Conservation (phyloP, 2,888 invertebrate species). For the Oegoconia quadripuncta region DNA sequence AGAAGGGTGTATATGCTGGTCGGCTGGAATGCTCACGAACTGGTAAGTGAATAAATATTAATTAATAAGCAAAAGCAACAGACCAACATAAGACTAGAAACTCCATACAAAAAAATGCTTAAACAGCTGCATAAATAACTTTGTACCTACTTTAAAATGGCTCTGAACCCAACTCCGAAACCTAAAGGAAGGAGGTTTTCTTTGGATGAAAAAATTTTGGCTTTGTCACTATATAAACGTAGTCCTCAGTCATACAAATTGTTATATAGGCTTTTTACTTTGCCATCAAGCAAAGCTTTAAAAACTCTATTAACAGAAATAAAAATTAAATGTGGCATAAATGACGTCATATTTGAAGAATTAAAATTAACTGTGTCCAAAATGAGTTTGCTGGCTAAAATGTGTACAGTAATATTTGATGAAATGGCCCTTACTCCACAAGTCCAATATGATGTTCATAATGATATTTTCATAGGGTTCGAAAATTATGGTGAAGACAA, state of each 20-base stretch:
- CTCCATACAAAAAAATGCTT: too few species aligned
- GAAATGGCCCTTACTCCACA: constrained; percentile 21
- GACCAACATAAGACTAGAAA: too few species aligned
- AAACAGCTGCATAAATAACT: too few species aligned
- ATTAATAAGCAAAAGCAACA: too few species aligned
- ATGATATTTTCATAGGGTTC: constrained; percentile 17
- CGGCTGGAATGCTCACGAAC: too few species aligned
- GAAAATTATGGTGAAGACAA: neutral
- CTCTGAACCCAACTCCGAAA: too few species aligned
- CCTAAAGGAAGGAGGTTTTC: constrained; percentile 16
- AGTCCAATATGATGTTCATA: constrained; percentile 14
- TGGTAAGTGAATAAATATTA: too few species aligned
- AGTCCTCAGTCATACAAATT: constrained; percentile 7
- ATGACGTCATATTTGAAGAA: constrained; percentile 19
- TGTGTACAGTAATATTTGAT: constrained; percentile 22
- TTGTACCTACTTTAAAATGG: too few species aligned
- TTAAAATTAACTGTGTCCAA: constrained; percentile 14
- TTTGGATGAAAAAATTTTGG: constrained; percentile 15
- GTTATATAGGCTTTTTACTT: constrained; percentile 8
- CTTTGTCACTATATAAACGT: constrained; percentile 16
- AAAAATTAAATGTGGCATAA: constrained; percentile 18
- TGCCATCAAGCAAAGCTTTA: constrained; percentile 15
- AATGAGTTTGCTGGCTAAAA: constrained; percentile 8
- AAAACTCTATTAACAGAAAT: constrained; percentile 18
- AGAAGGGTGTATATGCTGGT: too few species aligned